Base-by-base conservation (phyloP, 2,888 invertebrate genomes). In the Coronaproctus castanopsis region DNA sequence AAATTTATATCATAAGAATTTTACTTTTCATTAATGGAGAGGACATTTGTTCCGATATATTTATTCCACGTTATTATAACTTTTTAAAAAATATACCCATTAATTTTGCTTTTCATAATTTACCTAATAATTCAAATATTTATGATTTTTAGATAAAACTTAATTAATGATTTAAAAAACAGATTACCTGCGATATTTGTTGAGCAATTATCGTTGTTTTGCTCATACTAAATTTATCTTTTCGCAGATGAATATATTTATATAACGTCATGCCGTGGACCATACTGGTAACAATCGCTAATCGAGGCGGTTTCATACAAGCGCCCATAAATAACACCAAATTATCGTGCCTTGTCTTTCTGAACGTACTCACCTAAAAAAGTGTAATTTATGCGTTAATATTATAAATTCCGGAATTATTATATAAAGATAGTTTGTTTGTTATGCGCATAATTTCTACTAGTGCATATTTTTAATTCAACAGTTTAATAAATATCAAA, bases 281-380 rank as follows among this genome's bases (percentile, higher is more conserved):
- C 71, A 95, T 81, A 69, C 92, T 91, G 61, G 96, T 98, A 50
- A 98, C 93, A 69, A 98, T 96, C 52, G 95, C 97, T 67, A 97
- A 78, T 65, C 86, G 82, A 24, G 95, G 93, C 63, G 92, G 92
- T 74, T 96, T 95, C 90, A 96, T 93, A 72, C 96, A 97, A 64
- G 96, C 97, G 64, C 98, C 98, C 91, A 97, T 95, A 75, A 98
- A 99, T 57, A 98, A 79, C 57, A 97, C 93, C 65, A 98, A 75
- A 77, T 98, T 98, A 73, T 97, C 97, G 74, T 98, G 98, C 0
- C 98, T 81, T 5, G 97, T 96, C 75, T 97, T 97, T 62, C 95
- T 83, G 74, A 97, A 89, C 67, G 89, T 93, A 56, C 91, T 89
- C 67, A 92, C 88, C 85, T 86, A 69, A 21, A 65, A 64, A 57